These are phyloP conservation scores for Lordiphosa clarofinis DNA, from an alignment of 1,140 invertebrate species.

Conservation along the genomic window DNA sequence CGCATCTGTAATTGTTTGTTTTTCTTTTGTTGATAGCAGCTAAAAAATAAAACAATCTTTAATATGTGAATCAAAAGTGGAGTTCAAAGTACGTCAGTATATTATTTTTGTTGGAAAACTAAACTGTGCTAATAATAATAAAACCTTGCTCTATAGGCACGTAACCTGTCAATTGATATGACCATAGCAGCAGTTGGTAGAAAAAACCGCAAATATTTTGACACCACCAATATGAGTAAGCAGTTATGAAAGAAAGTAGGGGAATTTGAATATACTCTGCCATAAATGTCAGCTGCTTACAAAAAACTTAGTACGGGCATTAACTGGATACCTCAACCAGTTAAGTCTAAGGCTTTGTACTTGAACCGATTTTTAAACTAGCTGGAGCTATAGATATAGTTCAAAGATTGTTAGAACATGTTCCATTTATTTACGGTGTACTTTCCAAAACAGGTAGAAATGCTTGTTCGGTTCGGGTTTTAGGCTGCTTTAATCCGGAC, in stretches of 20 bases:
- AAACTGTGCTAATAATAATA: slow-evolving; percentile 53
- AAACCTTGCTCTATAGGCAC: slow-evolving; percentile 45
- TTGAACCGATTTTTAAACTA: too few relatives aligned
- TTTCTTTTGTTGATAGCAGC: slow-evolving; percentile 30
- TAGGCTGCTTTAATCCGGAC: too few relatives aligned
- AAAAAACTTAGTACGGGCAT: too few relatives aligned
- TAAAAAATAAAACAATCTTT: not conserved
- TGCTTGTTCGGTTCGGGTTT: too few relatives aligned
- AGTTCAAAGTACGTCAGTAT: slow-evolving; percentile 54
- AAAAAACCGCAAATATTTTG: not conserved
- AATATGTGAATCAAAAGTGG: slow-evolving; percentile 1
- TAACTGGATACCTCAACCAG: too few relatives aligned
- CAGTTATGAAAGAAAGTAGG: not conserved
- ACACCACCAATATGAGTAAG: too few relatives aligned
- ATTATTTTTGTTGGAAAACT: slow-evolving; percentile 10
- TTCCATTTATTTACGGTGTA: too few relatives aligned
- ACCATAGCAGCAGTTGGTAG: slow-evolving; percentile 30
- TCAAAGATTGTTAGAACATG: too few relatives aligned
- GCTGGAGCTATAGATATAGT: too few relatives aligned
- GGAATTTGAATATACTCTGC: slow-evolving; percentile 3
- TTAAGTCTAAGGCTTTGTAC: too few relatives aligned
- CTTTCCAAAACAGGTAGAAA: too few relatives aligned
- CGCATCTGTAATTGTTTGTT: slow-evolving; percentile 18
- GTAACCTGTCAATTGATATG: slow-evolving; percentile 22
- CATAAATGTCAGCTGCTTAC: too few relatives aligned